Evolutionary conservation across 2,113 vertebrate species (phyloP), one percentile per base, ranked within the genome.

Genomic region (Nycticorax nycticorax): DNA sequence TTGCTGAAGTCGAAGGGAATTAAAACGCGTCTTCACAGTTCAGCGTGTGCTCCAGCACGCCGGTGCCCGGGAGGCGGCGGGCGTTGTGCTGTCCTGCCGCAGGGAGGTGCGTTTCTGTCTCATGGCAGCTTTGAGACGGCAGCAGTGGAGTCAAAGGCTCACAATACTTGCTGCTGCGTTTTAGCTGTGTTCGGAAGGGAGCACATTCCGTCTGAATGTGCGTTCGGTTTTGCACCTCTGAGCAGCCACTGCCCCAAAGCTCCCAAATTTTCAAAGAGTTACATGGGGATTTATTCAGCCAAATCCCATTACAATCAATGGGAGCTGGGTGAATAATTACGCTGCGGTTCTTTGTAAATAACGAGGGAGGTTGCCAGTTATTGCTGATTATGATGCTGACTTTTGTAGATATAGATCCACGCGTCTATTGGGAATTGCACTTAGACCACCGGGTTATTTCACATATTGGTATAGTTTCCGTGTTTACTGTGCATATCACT

Each of bases 281-380:
- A 94, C 94, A 97, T 96, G 95, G 95, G 74, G 94, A 97, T 97
- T 97, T 96, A 74, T 94, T 30, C 74, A 71, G 66, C 77, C 85
- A 97, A 97, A 97, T 97, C 97, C 89, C 71, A 96, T 97, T 97
- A 97, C 22, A 95, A 69, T 96, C 94, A 96, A 92, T 95, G 56
- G 71, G 81, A 93, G n/a, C 14, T 0, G 84, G 26, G 71, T 92
- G 89, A 96, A 97, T 93, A 97, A 96, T 94, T 93, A 80, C 89
- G 71, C 71, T 48, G 57, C 19, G 6, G 23, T 21, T 85, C 89
- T 93, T 96, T 85, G 59, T 74, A 89, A 94, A 75, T 72, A 37
- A 24, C 1, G 17, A 53, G 62, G 35, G 85, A 89, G 13, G 30
- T 89, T 94, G 83, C 91, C 39, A 45, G 48, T 82, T 92, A 69